These are phyloP conservation scores for Onychostoma macrolepis DNA, from an alignment of 2,113 vertebrate genomes.

Conservation along the genomic window DNA sequence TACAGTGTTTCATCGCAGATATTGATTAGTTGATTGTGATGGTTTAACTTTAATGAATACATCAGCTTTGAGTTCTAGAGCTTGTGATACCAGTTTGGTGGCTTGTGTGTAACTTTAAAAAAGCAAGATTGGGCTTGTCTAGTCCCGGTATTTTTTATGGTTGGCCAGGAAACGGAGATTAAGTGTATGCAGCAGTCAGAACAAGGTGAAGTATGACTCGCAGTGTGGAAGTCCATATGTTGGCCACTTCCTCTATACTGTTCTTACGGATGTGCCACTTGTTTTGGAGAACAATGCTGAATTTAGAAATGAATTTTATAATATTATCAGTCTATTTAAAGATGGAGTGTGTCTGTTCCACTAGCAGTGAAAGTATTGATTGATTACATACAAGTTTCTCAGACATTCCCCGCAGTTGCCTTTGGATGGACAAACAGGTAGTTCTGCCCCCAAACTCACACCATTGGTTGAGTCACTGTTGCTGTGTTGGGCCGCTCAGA, in stretches of 20 bases:
- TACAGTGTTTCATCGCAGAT: not conserved
- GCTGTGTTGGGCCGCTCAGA: not conserved
- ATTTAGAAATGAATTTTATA: not conserved
- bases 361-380: not conserved
- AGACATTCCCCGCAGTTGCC: not conserved
- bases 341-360: not conserved
- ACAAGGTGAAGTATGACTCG: constrained; percentile 12
- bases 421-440: not conserved
- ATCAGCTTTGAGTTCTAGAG: not conserved
- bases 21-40: constrained; percentile 21
- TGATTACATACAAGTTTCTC: not conserved
- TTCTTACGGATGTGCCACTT: not conserved
- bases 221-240: constrained; percentile 33
- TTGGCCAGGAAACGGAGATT: constrained; percentile 12
- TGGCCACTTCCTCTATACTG: constrained; percentile 23
- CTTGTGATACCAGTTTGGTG: constrained; percentile 4
- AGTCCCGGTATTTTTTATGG: not conserved
- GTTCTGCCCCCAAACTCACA: not conserved
- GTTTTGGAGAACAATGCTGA: constrained; percentile 7
- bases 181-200: not conserved
- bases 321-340: not conserved
- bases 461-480: constrained; percentile 12
- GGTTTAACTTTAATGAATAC: constrained; percentile 12
- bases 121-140: constrained; percentile 36
- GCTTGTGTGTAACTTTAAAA: not conserved